Percentiles rank a stretch among this genome's conserved stretches.
Evolutionary conservation across 2,797 vertebrate species (phyloP).

Genomic region (Tachyglossus aculeatus): DNA sequence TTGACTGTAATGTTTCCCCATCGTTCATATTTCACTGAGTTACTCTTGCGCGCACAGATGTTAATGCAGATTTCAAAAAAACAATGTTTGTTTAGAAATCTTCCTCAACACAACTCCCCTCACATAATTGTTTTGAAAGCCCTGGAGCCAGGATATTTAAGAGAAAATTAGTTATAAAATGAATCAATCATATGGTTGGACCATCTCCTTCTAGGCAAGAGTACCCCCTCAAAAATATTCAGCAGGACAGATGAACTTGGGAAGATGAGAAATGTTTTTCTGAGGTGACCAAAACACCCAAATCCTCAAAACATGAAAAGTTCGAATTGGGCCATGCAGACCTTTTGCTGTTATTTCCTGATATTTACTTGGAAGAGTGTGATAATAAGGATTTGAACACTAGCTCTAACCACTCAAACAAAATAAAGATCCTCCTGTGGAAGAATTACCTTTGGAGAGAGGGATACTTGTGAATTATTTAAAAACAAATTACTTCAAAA

Average conservation of each 20-base stretch:
- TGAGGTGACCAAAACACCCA: neutral
- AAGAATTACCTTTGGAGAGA: conserved; percentile 10
- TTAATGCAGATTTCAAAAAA: conserved; percentile 8
- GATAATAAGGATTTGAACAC: neutral
- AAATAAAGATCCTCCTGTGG: neutral
- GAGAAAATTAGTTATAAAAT: conserved; percentile 42
- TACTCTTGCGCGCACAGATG: conserved; percentile 37
- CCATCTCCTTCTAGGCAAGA: too few species aligned
- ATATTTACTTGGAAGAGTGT: neutral
- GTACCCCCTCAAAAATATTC: too few species aligned
- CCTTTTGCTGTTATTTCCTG: conserved; percentile 3
- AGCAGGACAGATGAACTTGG: neutral
- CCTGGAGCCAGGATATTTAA: conserved; percentile 49
- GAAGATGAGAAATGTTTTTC: neutral
- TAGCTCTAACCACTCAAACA: conserved; percentile 24
- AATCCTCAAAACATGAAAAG: neutral
- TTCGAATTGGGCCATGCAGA: neutral
- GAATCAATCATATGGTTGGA: conserved; percentile 29
- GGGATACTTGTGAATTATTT: conserved; percentile 26
- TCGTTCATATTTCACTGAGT: conserved; percentile 24
- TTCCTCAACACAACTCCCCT: conserved; percentile 26
- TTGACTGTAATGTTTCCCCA: conserved; percentile 7
- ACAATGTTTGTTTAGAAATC: conserved; percentile 38
- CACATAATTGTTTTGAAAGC: conserved; percentile 24
- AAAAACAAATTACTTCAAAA: neutral